A percentile compares a stretch with the other conserved stretches of the same genome.
These are phyloP conservation scores for Poecilia gillii DNA, from an alignment of 2,797 vertebrate genomes.

Conservation along the genomic window DNA sequence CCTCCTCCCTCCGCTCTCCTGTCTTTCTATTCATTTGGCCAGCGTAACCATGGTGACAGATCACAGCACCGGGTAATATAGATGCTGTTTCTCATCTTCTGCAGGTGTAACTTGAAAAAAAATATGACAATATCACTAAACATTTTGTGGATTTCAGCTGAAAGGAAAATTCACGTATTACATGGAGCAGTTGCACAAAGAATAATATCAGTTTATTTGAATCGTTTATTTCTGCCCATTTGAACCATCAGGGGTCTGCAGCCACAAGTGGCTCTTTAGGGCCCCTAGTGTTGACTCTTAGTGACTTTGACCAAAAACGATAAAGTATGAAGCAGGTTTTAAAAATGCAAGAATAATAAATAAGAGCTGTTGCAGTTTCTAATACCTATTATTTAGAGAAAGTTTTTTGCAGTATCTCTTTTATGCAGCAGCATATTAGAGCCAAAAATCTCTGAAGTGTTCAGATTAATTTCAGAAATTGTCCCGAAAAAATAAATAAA, in stretches of 20 bases:
- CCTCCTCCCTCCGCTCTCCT: constrained; percentile 19
- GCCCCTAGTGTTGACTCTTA: too few species aligned
- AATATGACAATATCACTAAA: neutral
- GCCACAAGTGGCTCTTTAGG: too few species aligned
- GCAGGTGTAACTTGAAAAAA: neutral
- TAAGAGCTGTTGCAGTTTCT: too few species aligned
- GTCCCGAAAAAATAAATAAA: too few species aligned
- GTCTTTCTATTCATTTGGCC: constrained; percentile 48
- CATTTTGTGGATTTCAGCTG: neutral
- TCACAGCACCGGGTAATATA: constrained; percentile 39
- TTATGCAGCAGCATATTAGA: too few species aligned
- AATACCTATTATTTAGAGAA: too few species aligned
- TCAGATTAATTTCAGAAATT: too few species aligned
- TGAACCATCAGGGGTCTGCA: neutral
- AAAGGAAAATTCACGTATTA: neutral
- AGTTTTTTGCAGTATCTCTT: too few species aligned
- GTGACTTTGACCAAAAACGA: too few species aligned
- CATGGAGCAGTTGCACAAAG: neutral
- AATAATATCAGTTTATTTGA: neutral
- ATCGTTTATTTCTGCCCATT: neutral
- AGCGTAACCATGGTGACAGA: constrained; percentile 75
- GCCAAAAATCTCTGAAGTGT: too few species aligned
- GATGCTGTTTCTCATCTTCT: neutral
- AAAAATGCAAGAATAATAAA: too few species aligned
- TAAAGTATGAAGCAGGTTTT: too few species aligned